Evolutionary conservation across 2,888 invertebrate genomes (phyloP), one percentile per base, ranked within the genome.

Genomic region (Philhelius pedissequus): DNA sequence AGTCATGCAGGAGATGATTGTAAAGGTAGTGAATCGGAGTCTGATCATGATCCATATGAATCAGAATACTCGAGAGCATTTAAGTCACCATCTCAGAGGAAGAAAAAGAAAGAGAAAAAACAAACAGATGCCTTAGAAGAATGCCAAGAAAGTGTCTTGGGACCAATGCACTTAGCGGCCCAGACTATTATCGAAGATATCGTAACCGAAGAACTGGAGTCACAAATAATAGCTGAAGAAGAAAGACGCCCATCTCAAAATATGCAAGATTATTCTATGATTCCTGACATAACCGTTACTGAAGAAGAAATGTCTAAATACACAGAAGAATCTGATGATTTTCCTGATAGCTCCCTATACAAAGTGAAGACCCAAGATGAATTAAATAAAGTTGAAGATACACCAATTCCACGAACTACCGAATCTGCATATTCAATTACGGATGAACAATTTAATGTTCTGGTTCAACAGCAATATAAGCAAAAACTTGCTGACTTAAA

Each of bases 401-500:
- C 86, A n/a, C 89, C 88, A 0, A 87, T 90, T 15, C 88, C 90
- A 68, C 89, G 90, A 66, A 87, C 86, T 5, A 73, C 70, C 69
- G 89, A 87, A 48, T 69, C 75, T 60, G 20, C 52, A 15, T 88
- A 89, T 35, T 84, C 87, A 71, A 87, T 88, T 66, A 86, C 89
- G 13, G 89, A 92, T 35, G 90, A 91, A 78, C 89, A 90, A 89
- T 93, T 90, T 89, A 92, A 87, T 89, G 90, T 90, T 88, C 90
- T 89, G 88, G 91, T 92, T 0, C 90, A 91, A 38, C 89, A 90
- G 64, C 91, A 92, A 80, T 92, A 91, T 73, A 92, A 92, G 87
- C 93, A 94, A 62, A 94, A 95, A 89, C 91, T 94, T 30, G 92
- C 94, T 18, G 93, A 94, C 18, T 93, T 94, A 2, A 94, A 95